Conservation (phyloP, 2,888 invertebrate species). For the Embidobia sp. region DNA sequence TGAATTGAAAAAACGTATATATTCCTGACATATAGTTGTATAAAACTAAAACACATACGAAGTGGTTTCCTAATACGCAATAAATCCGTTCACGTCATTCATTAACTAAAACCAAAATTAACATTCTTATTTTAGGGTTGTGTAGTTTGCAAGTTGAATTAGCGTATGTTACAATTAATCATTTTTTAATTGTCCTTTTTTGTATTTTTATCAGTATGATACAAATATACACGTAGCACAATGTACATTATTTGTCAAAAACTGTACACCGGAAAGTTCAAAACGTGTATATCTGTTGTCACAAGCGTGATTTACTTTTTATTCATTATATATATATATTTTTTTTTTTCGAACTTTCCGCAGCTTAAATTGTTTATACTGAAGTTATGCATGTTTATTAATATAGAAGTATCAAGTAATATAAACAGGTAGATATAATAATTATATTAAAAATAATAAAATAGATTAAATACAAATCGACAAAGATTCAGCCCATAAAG, state of each 20-base stretch:
- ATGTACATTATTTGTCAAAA: constrained; percentile 77
- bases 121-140: neutral
- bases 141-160: constrained; percentile 36
- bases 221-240: constrained; percentile 79
- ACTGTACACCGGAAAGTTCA: constrained; percentile 74
- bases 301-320: too few species aligned
- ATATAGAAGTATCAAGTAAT: constrained; percentile 71
- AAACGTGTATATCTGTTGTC: too few species aligned
- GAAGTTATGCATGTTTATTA: constrained; percentile 54
- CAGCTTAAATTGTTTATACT: constrained; percentile 56
- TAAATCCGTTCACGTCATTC: constrained; percentile 51
- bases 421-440: constrained; percentile 60
- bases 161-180: constrained; percentile 48
- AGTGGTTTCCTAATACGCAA: constrained; percentile 25
- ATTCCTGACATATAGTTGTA: constrained; percentile 33
- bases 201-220: constrained; percentile 75
- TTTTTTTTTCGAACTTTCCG: constrained; percentile 50
- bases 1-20: constrained; percentile 17
- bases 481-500: constrained; percentile 68
- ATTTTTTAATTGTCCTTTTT: constrained; percentile 47
- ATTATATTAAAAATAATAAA: constrained; percentile 77
- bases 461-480: constrained; percentile 80
- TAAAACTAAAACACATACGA: constrained; percentile 55
- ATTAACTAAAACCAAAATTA: constrained; percentile 17
- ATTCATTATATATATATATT: too few species aligned